A percentile compares a stretch with the other conserved stretches of the same genome.
Evolutionary conservation across 1,140 invertebrate species (phyloP).

Genomic region (Sitobion miscanthi): DNA sequence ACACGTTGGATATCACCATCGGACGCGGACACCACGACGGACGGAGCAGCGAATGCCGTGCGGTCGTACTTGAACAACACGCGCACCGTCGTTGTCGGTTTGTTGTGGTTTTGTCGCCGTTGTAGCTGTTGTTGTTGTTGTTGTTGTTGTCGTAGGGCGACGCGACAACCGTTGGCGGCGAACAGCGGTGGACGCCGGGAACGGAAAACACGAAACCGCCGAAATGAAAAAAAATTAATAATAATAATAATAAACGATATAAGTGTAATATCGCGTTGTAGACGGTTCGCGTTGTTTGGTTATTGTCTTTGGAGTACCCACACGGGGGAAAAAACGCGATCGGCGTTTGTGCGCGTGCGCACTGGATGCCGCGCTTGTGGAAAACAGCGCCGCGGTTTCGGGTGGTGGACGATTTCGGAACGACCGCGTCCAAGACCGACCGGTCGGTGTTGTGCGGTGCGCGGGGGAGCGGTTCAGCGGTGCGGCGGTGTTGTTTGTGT

Average conservation of each 20-base stretch:
- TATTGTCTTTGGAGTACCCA: constrained; percentile 46
- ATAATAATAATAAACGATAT: constrained; percentile 5
- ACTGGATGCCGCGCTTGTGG: not conserved
- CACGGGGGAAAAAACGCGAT: constrained; percentile 54
- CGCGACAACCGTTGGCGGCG: constrained; percentile 21
- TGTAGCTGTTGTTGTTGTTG: not conserved
- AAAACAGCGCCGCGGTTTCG: constrained; percentile 29
- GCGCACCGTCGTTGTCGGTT: not conserved
- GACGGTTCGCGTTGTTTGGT: constrained; percentile 51
- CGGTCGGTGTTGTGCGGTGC: not conserved
- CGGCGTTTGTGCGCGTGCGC: constrained; percentile 54
- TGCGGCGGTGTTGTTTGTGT: not conserved
- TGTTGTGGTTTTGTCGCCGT: not conserved
- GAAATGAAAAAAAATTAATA: not conserved
- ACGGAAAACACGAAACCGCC: not conserved
- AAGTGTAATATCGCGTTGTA: not conserved
- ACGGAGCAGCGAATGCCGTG: not conserved
- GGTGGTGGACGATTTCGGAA: constrained; percentile 18
- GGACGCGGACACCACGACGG: constrained; percentile 33
- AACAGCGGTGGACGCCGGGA: not conserved
- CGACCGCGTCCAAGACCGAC: constrained; percentile 1
- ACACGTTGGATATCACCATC: constrained; percentile 44
- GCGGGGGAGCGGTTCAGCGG: not conserved
- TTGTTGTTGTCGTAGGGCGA: not conserved
- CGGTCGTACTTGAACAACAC: constrained; percentile 9